phyloP scores from a whole-genome alignment of 2,113 vertebrate species.

The Pycnonotus jocosus region DNA sequence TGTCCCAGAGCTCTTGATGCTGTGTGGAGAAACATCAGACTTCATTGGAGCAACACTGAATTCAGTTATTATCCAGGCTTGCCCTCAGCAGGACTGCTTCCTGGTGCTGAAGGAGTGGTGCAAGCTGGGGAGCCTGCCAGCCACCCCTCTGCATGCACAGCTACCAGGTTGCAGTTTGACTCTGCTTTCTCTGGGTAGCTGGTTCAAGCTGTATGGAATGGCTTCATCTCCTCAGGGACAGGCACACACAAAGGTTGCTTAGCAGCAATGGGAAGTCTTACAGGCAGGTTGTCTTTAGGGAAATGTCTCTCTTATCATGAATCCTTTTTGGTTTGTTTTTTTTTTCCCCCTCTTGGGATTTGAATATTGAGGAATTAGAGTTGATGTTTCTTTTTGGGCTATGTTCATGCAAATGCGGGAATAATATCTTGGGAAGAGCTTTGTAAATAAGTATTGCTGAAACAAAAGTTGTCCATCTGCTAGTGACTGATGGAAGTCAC shows the following conservation, averaged over 20 bases:
- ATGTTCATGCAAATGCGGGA: neutral
- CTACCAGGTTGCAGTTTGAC: fast-evolving
- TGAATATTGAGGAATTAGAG: neutral
- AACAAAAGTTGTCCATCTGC: neutral
- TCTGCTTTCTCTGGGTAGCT: neutral
- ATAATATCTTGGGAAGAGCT: neutral
- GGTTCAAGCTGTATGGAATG: neutral
- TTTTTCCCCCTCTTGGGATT: neutral
- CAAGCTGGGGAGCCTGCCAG: neutral
- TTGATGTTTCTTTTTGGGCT: neutral
- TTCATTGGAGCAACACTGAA: neutral
- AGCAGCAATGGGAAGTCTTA: neutral
- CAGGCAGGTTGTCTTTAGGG: neutral
- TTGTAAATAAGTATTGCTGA: neutral
- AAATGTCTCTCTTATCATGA: neutral
- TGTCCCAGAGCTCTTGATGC: neutral
- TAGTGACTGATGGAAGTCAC: neutral
- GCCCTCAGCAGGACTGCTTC: neutral
- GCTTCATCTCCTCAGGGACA: fast-evolving
- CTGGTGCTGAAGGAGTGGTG: neutral
- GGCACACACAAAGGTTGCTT: neutral
- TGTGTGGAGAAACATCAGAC: neutral
- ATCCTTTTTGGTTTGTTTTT: neutral
- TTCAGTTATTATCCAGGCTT: neutral
- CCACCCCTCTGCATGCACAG: neutral